Evolutionary conservation across 2,888 invertebrate species (phyloP).

Genomic region (Lottia gigantea): DNA sequence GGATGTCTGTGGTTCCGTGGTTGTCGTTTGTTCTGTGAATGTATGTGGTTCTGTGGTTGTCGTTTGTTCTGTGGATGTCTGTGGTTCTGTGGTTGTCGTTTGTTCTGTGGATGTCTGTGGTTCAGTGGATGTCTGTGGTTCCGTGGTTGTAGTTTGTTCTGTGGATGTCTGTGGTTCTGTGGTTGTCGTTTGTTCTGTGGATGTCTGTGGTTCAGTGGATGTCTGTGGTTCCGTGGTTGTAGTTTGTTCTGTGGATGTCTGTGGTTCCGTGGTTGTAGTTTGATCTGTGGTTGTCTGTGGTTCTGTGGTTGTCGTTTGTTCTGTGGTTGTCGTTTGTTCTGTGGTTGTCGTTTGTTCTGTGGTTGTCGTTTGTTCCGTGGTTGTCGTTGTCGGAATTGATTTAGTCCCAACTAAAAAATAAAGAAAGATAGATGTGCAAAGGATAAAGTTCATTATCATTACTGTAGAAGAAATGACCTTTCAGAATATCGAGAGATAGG

Average conservation of each 20-base stretch:
- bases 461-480: no score
- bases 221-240: background rate
- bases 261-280: background rate
- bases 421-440: no score
- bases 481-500: no score
- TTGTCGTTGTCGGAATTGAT: background rate
- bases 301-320: background rate
- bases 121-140: background rate
- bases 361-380: background rate
- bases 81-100: background rate
- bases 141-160: background rate
- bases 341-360: background rate
- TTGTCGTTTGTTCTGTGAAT: no score
- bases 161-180: background rate
- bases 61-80: background rate
- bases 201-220: background rate
- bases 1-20: no score
- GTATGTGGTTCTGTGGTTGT: no score
- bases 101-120: background rate
- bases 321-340: background rate
- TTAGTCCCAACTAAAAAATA: no score
- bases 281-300: background rate
- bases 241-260: background rate
- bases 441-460: no score
- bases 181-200: background rate